Evolutionary conservation across 2,113 vertebrate species (phyloP), one percentile per base, ranked within the genome.

Genomic region (Synchiropus splendidus): DNA sequence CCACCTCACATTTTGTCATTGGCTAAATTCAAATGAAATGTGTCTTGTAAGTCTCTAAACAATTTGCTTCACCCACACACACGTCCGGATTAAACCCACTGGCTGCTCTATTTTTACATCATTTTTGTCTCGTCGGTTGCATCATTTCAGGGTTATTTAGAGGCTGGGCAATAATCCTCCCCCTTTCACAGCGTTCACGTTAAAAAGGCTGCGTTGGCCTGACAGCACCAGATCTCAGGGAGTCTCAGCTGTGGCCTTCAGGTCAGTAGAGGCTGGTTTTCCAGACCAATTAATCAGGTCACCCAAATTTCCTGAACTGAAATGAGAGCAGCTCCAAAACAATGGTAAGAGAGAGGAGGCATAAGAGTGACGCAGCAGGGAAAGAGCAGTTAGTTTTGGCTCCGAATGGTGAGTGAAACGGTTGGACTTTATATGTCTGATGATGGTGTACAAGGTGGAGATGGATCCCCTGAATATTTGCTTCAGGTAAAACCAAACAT

Each of bases 281-380:
- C 16, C 44, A 31, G 16, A 13, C 41, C 36, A 27, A 1, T 41
- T 47, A 74, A 72, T 64, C 16, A 59, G 68, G 65, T 74, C 60
- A 64, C 53, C 55, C 18, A 13, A 32, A 67, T 66, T 10, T 32
- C 45, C 36, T 50, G 3, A 10, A 6, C 39, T 52, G 39, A 51
- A 59, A 1, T 5, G 36, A 41, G 46, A 53, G 32, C 42, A 1
- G 10, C 31, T 10, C 1, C 9, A 8, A 10, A 2, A 3, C 6
- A 14, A 35, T 16, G 47, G 33, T 18, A 42, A 9, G 31, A 16
- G 30, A 12, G 27, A 16, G n/a, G n/a, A n/a, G n/a, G n/a, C n/a
- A n/a, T n/a, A n/a, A n/a, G n/a, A n/a, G n/a, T n/a, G n/a, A n/a
- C n/a, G n/a, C n/a, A n/a, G n/a, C n/a, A n/a, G n/a, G n/a, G n/a